Evolutionary conservation across 2,888 invertebrate species (phyloP).

Genomic region (Volucella inflata): DNA sequence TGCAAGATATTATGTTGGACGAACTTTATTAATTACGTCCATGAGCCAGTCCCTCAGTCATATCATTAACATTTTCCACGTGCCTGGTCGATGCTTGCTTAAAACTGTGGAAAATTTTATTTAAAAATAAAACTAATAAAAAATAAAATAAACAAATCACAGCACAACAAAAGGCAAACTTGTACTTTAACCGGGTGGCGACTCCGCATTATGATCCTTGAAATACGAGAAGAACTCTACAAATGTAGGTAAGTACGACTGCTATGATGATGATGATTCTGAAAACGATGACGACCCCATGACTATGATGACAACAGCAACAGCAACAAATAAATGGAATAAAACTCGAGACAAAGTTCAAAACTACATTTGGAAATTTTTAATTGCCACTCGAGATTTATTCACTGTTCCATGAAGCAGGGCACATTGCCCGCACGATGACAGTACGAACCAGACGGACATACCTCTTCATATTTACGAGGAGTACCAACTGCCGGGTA

Average conservation of each 20-base stretch:
- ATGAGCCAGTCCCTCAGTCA: constrained; percentile 50
- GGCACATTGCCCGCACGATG: too few relatives aligned
- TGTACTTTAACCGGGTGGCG: background rate
- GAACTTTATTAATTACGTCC: constrained; percentile 55
- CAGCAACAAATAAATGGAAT: constrained; percentile 9
- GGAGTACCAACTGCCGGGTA: constrained; percentile 45
- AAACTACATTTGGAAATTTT: constrained; percentile 65
- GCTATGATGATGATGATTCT: too few relatives aligned
- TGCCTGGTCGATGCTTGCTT: constrained; percentile 23
- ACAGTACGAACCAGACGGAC: background rate
- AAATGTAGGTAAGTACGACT: background rate
- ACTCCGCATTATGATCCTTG: constrained; percentile 39
- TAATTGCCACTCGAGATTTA: constrained; percentile 71
- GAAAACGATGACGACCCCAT: background rate
- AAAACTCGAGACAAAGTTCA: constrained; percentile 57
- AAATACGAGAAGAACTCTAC: constrained; percentile 23
- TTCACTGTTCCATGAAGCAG: constrained; percentile 18
- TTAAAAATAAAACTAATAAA: background rate
- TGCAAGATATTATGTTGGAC: constrained; percentile 46
- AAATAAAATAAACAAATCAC: background rate
- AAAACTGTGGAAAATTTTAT: constrained; percentile 14
- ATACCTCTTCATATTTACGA: constrained; percentile 22
- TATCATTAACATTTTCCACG: constrained; percentile 54
- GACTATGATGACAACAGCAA: background rate
- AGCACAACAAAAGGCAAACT: background rate